phyloP scores from a whole-genome alignment of 2,888 invertebrate genomes.

The Amblyjoppa fuscipennis region DNA sequence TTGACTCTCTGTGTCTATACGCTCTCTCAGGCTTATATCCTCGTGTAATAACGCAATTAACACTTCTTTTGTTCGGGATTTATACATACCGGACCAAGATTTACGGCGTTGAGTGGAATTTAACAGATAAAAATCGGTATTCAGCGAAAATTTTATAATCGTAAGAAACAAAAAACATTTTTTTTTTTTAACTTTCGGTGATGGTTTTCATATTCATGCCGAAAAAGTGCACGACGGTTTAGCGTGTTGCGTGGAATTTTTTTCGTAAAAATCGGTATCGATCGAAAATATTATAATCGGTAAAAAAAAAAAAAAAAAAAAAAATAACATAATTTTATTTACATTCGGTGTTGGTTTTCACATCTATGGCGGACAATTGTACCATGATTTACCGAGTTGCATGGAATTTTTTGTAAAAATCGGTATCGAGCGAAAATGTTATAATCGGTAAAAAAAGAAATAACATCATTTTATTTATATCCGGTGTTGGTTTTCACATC shows the following conservation, averaged over 20 bases:
- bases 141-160: neutral
- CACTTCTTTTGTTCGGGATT: constrained; percentile 80
- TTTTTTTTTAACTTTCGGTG: neutral
- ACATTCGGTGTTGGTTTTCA: too few relatives aligned
- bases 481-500: too few relatives aligned
- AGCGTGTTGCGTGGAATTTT: too few relatives aligned
- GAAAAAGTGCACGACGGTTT: too few relatives aligned
- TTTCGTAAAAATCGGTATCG: too few relatives aligned
- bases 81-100: constrained; percentile 14
- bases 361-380: neutral
- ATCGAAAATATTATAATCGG: too few relatives aligned
- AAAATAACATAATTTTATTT: too few relatives aligned
- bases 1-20: constrained; percentile 10
- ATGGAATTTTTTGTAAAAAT: neutral
- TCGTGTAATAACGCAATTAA: constrained; percentile 83
- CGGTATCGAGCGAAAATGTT: neutral
- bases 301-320: too few relatives aligned
- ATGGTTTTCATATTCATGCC: neutral
- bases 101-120: neutral
- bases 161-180: neutral
- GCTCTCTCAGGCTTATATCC: constrained; percentile 33
- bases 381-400: constrained; percentile 1
- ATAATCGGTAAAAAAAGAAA: too few relatives aligned
- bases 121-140: neutral
- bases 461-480: too few relatives aligned